Percentiles rank a stretch among this genome's conserved stretches.
phyloP scores from a whole-genome alignment of 1,140 invertebrate species.

The Mizuhopecten yessoensis region DNA sequence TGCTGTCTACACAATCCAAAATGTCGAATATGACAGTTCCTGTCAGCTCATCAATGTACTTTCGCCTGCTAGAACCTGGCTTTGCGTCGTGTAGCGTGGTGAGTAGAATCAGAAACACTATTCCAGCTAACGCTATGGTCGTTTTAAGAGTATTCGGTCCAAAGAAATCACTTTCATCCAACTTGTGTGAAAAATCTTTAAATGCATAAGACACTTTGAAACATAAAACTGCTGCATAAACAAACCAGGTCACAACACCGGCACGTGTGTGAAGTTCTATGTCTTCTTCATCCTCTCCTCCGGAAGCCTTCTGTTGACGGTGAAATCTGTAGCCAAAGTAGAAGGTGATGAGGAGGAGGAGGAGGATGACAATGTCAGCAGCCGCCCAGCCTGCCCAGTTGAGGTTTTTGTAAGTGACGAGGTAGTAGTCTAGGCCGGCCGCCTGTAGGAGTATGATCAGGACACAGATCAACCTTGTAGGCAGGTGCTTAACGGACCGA shows the following conservation, averaged over 20 bases:
- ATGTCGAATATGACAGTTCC: slow-evolving; percentile 84
- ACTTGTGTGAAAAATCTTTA: slow-evolving; percentile 78
- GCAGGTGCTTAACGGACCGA: slow-evolving; percentile 61
- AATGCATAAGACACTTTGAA: slow-evolving; percentile 85
- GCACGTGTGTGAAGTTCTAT: neutral
- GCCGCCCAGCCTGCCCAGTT: slow-evolving; percentile 57
- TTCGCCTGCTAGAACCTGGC: slow-evolving; percentile 81
- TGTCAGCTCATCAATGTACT: slow-evolving; percentile 82
- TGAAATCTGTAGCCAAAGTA: slow-evolving; percentile 18
- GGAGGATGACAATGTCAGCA: slow-evolving; percentile 60
- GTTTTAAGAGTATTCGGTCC: slow-evolving; percentile 85
- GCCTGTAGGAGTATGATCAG: slow-evolving; percentile 61
- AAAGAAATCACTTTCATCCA: slow-evolving; percentile 81
- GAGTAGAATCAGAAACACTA: slow-evolving; percentile 86
- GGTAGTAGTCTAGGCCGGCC: slow-evolving; percentile 64
- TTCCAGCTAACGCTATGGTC: slow-evolving; percentile 83
- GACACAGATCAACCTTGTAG: slow-evolving; percentile 61
- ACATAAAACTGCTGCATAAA: slow-evolving; percentile 84
- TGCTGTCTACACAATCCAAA: slow-evolving; percentile 85
- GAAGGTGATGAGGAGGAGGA: slow-evolving; percentile 53
- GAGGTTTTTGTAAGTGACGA: slow-evolving; percentile 58
- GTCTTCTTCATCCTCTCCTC: neutral
- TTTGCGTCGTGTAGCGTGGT: slow-evolving; percentile 85
- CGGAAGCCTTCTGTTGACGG: neutral
- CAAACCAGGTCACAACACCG: slow-evolving; percentile 82